Percentiles rank a stretch among this genome's conserved stretches.
Conservation (phyloP, 30 jellyfish, hydroid and myxozoan genomes). For the Nemopilema nomurai region DNA sequence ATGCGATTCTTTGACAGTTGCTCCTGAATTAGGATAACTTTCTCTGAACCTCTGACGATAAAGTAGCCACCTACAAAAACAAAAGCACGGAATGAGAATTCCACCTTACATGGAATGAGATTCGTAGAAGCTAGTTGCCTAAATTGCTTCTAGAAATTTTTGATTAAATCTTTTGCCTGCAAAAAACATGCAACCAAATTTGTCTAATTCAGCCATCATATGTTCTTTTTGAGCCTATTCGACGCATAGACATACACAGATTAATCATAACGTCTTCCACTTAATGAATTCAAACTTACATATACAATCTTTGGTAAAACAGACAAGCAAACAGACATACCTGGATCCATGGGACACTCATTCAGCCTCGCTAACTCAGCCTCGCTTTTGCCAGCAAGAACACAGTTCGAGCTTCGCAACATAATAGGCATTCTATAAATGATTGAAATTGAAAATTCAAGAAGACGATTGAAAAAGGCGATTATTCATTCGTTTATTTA, state of each 20-base stretch:
- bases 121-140: neutral
- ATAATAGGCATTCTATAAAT: conserved; percentile 84
- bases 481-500: no score
- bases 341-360: conserved; percentile 98
- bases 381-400: conserved; percentile 81
- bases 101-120: neutral
- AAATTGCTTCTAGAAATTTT: no score
- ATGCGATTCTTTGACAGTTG: conserved; percentile 84
- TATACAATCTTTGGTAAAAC: neutral
- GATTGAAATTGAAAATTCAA: no score
- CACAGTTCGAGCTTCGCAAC: conserved; percentile 89
- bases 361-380: conserved; percentile 78
- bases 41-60: conserved; percentile 88
- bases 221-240: neutral
- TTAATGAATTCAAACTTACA: no score
- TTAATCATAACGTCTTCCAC: no score
- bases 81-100: neutral
- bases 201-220: no score
- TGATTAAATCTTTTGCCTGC: no score
- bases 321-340: conserved; percentile 53
- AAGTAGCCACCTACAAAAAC: conserved; percentile 83
- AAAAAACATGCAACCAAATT: no score
- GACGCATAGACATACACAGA: no score
- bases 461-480: no score
- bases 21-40: conserved; percentile 91